These are phyloP conservation scores for Labrus mixtus DNA, from an alignment of 2,113 vertebrate species.

Conservation along the genomic window DNA sequence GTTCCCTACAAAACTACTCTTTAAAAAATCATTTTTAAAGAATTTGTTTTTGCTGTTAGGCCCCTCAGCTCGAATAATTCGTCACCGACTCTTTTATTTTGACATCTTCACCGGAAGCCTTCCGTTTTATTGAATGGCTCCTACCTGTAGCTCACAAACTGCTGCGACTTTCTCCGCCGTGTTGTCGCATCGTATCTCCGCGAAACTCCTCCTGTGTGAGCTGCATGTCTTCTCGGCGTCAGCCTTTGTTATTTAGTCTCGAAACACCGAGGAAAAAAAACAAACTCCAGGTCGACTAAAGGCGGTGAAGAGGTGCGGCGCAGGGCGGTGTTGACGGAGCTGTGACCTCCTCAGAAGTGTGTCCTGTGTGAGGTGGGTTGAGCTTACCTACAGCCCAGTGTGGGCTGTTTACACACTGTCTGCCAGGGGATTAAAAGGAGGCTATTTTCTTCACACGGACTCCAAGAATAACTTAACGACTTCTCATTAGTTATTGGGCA, in stretches of 20 bases:
- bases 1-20: too few relatives aligned
- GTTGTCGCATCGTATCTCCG: neutral
- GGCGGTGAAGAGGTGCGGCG: neutral
- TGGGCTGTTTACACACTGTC: conserved; percentile 21
- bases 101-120: conserved; percentile 4
- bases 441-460: conserved; percentile 22
- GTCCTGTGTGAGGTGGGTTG: conserved; percentile 58
- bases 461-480: conserved; percentile 9
- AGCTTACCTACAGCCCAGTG: conserved; percentile 61
- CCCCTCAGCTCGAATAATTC: too few relatives aligned
- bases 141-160: conserved; percentile 67
- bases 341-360: conserved; percentile 12
- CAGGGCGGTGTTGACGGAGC: conserved; percentile 13
- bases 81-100: conserved; percentile 20
- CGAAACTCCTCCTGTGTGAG: neutral
- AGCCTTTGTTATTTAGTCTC: neutral
- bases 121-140: neutral
- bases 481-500: neutral
- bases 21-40: too few relatives aligned
- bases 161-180: neutral
- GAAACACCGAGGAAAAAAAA: neutral
- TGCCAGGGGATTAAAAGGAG: conserved; percentile 50
- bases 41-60: too few relatives aligned
- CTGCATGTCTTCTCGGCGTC: neutral
- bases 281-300: fast-evolving